phyloP scores from a whole-genome alignment of 2,888 invertebrate species.

The Beris morrisii region DNA sequence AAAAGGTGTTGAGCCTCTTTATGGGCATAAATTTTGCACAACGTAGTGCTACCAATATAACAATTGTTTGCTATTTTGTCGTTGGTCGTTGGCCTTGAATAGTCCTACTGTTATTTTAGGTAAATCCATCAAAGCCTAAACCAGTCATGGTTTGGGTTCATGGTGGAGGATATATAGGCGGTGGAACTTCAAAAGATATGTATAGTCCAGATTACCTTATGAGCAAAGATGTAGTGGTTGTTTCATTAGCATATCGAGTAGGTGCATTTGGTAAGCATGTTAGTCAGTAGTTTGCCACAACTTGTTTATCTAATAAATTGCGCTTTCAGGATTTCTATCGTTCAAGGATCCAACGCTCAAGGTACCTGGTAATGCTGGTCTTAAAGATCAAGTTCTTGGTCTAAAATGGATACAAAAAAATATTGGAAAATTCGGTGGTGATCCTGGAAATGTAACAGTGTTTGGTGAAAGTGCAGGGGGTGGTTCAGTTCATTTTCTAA shows the following conservation, averaged over 20 bases:
- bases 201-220: slow-evolving; percentile 58
- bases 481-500: slow-evolving; percentile 56
- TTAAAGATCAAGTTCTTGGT: slow-evolving; percentile 60
- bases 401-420: slow-evolving; percentile 59
- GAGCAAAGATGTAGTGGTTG: slow-evolving; percentile 57
- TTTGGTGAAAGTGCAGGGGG: slow-evolving; percentile 61
- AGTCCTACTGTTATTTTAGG: slow-evolving; percentile 38
- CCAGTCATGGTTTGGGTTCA: slow-evolving; percentile 59
- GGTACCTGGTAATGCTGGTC: slow-evolving; percentile 60
- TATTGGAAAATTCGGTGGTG: slow-evolving; percentile 58
- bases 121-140: slow-evolving; percentile 45
- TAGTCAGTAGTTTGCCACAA: neutral
- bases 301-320: neutral
- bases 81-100: no score
- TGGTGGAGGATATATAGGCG: slow-evolving; percentile 58
- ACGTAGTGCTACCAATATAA: neutral
- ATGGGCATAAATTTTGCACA: neutral
- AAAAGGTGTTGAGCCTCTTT: neutral
- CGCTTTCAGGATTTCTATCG: slow-evolving; percentile 56
- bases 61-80: neutral
- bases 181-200: slow-evolving; percentile 53
- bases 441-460: slow-evolving; percentile 59
- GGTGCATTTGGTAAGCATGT: slow-evolving; percentile 53
- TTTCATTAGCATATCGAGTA: slow-evolving; percentile 58
- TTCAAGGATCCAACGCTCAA: slow-evolving; percentile 56